These are phyloP conservation scores for Harpagus bidentatus DNA, from an alignment of 2,113 vertebrate species.

Conservation along the genomic window DNA sequence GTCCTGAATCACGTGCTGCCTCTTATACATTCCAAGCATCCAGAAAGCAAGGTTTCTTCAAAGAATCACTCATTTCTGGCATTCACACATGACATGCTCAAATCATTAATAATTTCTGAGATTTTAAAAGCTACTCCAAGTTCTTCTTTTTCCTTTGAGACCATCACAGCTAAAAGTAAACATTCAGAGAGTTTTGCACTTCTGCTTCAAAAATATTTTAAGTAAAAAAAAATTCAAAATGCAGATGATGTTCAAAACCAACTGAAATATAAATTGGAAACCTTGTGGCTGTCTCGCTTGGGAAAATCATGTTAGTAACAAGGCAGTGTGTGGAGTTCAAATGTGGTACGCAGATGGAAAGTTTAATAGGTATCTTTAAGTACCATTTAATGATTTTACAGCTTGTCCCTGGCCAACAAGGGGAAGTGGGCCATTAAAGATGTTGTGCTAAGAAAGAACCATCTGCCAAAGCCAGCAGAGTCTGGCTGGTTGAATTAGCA, in stretches of 20 bases:
- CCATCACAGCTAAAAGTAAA: not conserved
- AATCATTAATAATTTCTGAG: not conserved
- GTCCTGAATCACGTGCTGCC: not conserved
- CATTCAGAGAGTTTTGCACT: not conserved
- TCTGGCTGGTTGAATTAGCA: not conserved
- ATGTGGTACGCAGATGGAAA: not conserved
- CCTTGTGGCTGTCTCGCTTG: not conserved
- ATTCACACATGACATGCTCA: not conserved
- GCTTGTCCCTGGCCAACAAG: not conserved
- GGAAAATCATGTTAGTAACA: not conserved
- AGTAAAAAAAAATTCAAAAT: not conserved
- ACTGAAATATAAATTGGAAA: not conserved
- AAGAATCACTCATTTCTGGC: not conserved
- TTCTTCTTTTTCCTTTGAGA: not conserved
- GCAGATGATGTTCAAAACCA: not conserved
- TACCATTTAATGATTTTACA: conserved; percentile 4
- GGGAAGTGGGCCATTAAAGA: not conserved
- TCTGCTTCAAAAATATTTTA: not conserved
- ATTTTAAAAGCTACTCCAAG: not conserved
- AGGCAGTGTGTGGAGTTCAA: not conserved
- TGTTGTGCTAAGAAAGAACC: not conserved
- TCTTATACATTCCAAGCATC: not conserved
- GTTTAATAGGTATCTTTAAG: not conserved
- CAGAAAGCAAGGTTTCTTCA: not conserved
- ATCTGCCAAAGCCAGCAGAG: conserved; percentile 32